Conservation (phyloP, 2,113 vertebrate species). For the Amazona guildingii region DNA sequence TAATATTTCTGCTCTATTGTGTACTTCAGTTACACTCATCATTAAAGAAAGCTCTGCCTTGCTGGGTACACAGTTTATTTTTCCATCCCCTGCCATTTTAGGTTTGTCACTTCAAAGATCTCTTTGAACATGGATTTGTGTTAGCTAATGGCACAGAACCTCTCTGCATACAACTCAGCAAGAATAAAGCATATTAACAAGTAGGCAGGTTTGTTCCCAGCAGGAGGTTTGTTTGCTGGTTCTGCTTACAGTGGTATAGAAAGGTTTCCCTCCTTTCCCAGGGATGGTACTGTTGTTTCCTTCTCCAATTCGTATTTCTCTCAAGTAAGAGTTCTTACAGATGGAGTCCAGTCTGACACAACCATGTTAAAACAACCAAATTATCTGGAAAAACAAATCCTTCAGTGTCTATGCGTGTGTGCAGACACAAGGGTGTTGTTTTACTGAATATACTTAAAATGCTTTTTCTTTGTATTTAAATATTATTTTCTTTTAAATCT, state of each 20-base stretch:
- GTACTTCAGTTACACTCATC: not conserved
- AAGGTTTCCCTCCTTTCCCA: not conserved
- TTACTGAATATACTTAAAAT: not conserved
- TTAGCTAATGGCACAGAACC: conserved; percentile 31
- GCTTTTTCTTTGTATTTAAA: not conserved
- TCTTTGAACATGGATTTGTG: conserved; percentile 32
- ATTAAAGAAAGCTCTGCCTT: not conserved
- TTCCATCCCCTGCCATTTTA: conserved; percentile 6
- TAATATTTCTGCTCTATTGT: not conserved
- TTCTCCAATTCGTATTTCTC: not conserved
- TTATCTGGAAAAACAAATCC: not conserved
- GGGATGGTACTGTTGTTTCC: not conserved
- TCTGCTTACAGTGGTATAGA: not conserved
- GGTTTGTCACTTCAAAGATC: conserved; percentile 43
- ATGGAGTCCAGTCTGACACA: not conserved
- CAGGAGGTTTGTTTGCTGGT: not conserved
- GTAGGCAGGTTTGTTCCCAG: conserved; percentile 13
- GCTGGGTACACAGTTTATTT: conserved; percentile 17
- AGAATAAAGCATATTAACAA: conserved; percentile 8
- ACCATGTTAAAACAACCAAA: not conserved
- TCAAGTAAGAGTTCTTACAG: not conserved
- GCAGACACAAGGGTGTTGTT: not conserved
- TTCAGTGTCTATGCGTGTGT: not conserved
- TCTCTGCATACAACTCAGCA: not conserved
- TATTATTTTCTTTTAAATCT: not conserved